Percentiles rank a stretch among this genome's conserved stretches.
These are phyloP conservation scores for Oedothorax gibbosus DNA, from an alignment of 1,140 invertebrate species.

Conservation along the genomic window DNA sequence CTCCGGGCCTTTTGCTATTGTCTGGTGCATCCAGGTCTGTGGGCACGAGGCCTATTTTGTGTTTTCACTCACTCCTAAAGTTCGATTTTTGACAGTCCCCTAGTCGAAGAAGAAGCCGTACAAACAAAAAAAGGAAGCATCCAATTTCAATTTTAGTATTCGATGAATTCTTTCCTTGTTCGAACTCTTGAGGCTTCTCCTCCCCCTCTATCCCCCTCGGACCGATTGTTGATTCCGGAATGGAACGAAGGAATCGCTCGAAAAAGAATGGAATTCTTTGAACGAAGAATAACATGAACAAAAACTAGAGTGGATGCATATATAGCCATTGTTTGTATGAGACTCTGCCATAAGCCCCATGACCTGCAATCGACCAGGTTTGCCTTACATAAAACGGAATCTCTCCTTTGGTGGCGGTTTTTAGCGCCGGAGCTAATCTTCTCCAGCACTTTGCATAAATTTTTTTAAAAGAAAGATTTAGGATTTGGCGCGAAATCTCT, in stretches of 20 bases:
- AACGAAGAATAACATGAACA: constrained; percentile 8
- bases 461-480: constrained; percentile 44
- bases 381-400: constrained; percentile 38
- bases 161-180: constrained; percentile 42
- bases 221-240: constrained; percentile 57
- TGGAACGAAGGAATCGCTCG: constrained; percentile 33
- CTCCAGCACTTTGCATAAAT: constrained; percentile 46
- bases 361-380: neutral
- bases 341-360: constrained; percentile 19
- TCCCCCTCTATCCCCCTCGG: constrained; percentile 25
- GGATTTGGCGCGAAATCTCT: constrained; percentile 11
- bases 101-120: constrained; percentile 16
- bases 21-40: constrained; percentile 3
- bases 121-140: constrained; percentile 57
- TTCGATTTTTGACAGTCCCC: constrained; percentile 51
- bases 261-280: constrained; percentile 28
- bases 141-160: constrained; percentile 61
- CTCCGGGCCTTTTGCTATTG: neutral
- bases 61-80: constrained; percentile 22
- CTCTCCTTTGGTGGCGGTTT: constrained; percentile 33
- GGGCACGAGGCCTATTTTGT: constrained; percentile 55
- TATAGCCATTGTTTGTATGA: constrained; percentile 31
- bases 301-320: constrained; percentile 28
- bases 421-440: constrained; percentile 7
- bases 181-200: neutral